Evolutionary conservation across 2,797 vertebrate genomes (phyloP).

Genomic region (Pseudochirops corinnae): DNA sequence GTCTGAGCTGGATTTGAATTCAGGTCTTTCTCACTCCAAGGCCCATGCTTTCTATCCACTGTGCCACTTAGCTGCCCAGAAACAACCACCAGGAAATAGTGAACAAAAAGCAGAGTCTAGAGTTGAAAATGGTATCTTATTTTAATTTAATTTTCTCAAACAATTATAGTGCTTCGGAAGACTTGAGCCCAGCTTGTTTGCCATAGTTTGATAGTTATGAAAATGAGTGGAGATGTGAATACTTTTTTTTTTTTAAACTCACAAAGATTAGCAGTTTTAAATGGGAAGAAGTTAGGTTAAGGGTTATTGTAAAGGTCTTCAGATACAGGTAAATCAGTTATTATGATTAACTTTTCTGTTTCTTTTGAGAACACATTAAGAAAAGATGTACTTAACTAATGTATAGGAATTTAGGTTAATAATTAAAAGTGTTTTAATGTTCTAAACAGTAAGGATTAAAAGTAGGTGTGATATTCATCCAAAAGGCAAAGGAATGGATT

Average conservation of each 20-base stretch:
- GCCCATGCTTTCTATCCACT: too few species aligned
- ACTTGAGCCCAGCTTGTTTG: background rate
- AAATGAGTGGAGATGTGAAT: background rate
- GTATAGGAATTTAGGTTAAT: background rate
- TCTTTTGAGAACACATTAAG: background rate
- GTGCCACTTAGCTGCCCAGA: background rate
- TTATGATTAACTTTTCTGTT: background rate
- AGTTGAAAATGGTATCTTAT: background rate
- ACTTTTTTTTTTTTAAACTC: background rate
- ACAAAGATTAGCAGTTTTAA: background rate
- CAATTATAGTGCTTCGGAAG: background rate
- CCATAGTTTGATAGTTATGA: background rate
- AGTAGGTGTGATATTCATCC: background rate
- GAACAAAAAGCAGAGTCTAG: too few species aligned
- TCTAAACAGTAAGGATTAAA: background rate
- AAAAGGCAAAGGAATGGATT: background rate
- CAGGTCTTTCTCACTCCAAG: too few species aligned
- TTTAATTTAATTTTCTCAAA: background rate
- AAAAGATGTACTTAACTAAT: background rate
- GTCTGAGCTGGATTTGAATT: too few species aligned
- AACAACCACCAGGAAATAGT: background rate
- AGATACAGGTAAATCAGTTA: background rate
- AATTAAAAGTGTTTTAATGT: background rate
- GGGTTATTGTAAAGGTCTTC: background rate
- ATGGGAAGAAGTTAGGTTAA: background rate